These are phyloP conservation scores for Mungos mungo DNA, from an alignment of 2,113 vertebrate species.

Conservation along the genomic window DNA sequence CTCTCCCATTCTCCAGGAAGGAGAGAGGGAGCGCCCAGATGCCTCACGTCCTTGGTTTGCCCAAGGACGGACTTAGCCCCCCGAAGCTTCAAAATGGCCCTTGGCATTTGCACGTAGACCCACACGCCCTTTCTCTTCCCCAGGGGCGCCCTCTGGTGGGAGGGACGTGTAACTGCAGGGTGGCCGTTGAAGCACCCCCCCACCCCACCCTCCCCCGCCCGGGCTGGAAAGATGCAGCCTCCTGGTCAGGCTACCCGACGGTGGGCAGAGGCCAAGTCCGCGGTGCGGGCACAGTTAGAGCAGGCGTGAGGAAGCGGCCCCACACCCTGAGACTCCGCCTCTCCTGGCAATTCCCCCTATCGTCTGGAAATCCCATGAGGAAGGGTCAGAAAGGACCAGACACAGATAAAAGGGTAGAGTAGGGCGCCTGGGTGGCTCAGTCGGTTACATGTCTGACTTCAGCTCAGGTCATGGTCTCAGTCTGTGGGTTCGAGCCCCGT, in stretches of 20 bases:
- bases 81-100: neutral
- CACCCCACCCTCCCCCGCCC: too few relatives aligned
- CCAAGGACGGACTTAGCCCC: neutral
- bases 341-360: neutral
- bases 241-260: fast-evolving
- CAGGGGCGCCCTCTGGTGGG: neutral
- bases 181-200: fast-evolving
- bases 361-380: neutral
- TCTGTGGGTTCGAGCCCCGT: too few relatives aligned
- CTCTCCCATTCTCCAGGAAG: neutral
- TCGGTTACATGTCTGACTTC: too few relatives aligned
- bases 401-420: neutral
- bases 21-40: neutral
- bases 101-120: fast-evolving
- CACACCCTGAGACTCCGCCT: fast-evolving
- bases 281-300: too few relatives aligned
- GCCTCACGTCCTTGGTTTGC: neutral
- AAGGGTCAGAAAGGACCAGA: neutral
- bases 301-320: fast-evolving
- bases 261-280: too few relatives aligned
- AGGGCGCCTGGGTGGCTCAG: too few relatives aligned
- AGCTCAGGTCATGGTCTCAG: too few relatives aligned
- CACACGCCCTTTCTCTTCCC: too few relatives aligned
- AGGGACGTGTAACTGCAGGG: fast-evolving
- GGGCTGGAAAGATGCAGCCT: neutral